Conservation (phyloP, 2,113 vertebrate species). For the Hipposideros armiger region DNA sequence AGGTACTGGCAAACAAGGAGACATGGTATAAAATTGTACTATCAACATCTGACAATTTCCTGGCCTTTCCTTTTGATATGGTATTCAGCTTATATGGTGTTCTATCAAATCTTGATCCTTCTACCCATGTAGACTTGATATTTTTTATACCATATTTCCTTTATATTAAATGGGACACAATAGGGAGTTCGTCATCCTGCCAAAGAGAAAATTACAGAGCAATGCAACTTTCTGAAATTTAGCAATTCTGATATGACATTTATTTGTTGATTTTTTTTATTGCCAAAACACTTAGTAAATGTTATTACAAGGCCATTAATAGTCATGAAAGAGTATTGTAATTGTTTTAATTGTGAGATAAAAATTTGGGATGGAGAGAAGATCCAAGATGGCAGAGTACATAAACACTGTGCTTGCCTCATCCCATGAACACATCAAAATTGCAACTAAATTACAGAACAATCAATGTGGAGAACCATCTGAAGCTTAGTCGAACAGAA, state of each 20-base stretch:
- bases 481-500: no score
- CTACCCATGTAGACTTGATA: not conserved
- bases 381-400: no score
- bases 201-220: not conserved
- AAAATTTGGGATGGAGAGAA: not conserved
- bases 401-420: no score
- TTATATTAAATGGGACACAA: constrained; percentile 42
- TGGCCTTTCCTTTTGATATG: not conserved
- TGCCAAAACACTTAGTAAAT: constrained; percentile 79
- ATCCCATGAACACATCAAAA: no score
- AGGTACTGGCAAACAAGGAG: not conserved
- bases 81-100: not conserved
- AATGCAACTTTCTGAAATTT: constrained; percentile 67
- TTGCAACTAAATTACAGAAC: no score
- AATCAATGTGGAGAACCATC: no score
- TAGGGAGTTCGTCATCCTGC: constrained; percentile 74
- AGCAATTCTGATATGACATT: constrained; percentile 75
- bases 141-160: not conserved
- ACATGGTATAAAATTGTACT: not conserved
- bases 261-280: constrained; percentile 81
- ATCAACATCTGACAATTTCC: not conserved
- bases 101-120: not conserved
- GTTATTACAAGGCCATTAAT: constrained; percentile 68
- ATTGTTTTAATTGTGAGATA: not conserved
- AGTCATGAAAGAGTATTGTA: not conserved